These are phyloP conservation scores for Labeo rohita DNA, from an alignment of 2,113 vertebrate species.

Conservation along the genomic window DNA sequence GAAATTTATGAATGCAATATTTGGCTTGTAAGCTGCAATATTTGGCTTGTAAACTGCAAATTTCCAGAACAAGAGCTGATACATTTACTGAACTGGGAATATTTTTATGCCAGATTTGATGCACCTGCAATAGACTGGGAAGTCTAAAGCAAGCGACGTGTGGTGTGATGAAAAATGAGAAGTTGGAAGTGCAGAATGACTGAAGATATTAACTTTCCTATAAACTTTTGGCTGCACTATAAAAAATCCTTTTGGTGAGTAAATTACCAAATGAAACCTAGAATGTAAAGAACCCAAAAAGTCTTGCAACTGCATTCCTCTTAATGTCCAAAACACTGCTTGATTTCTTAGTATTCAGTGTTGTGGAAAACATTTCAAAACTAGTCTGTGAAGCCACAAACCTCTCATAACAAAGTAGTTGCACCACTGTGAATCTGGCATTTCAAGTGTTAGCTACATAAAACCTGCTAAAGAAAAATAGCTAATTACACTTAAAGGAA, in stretches of 20 bases:
- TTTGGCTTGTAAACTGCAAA: not conserved
- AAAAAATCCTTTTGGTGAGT: not conserved
- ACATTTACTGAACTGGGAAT: not conserved
- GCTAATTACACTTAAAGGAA: not conserved
- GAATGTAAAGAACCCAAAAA: not conserved
- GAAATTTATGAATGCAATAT: not conserved
- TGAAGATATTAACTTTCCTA: not conserved
- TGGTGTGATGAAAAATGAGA: not conserved
- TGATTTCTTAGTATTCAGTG: not conserved
- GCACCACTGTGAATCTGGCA: not conserved
- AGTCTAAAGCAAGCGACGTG: not conserved
- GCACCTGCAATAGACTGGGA: not conserved
- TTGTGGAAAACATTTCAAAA: conserved; percentile 10
- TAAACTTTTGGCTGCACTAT: not conserved
- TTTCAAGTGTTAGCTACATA: not conserved
- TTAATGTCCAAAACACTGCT: not conserved
- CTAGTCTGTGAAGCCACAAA: not conserved
- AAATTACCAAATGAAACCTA: not conserved
- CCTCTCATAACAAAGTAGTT: not conserved
- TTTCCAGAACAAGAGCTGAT: not conserved
- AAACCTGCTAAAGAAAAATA: not conserved
- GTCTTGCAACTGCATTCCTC: not conserved
- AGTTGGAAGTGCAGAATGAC: not conserved
- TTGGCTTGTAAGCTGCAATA: not conserved
- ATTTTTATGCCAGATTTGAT: not conserved